Evolutionary conservation across 1,140 invertebrate species (phyloP), one percentile per base, ranked within the genome.

Genomic region (Drosophila sulfurigaster): DNA sequence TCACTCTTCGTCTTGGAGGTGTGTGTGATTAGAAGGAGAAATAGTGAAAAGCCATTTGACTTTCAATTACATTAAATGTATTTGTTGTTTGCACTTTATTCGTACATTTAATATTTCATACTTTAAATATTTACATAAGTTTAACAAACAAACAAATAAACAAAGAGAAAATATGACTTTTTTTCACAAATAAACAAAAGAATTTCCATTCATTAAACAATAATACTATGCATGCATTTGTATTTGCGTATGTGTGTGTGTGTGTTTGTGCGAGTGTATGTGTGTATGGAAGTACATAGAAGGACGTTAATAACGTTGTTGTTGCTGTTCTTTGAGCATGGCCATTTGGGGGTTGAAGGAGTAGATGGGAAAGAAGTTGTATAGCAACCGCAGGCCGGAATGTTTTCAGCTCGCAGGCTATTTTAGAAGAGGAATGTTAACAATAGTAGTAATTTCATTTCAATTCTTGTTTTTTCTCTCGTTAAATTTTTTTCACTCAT

Each of bases 91-190:
- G 85, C 85, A 89, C 85, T 89, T 89, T 89, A 89, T 89, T 89
- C 85, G 85, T 89, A 89, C 81, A 89, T 89, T 89, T 89, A 89
- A 89, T 89, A 81, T 89, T 89, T 89, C 85, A 89, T 89, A 85
- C 86, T 89, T 89, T 89, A 85, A 89, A 89, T 89, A 89, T 89
- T 89, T 89, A 89, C 85, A 89, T 89, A 89, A 89, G 88, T 89
- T 89, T 89, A 89, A 89, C 85, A 89, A 89, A 89, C 85, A 89
- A 88, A 89, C 85, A 89, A 88, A 86, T 82, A 88, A 88, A 86
- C 82, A 86, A 79, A 76, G 85, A 89, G 85, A 89, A 89, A 89
- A 89, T 81, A 89, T 85, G 81, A 89, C 85, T 89, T 88, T 86
- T 86, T 57, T 89, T 82, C 80, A 87, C 85, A 89, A 89, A 89